These are phyloP conservation scores for Xestia sexstrigata DNA, from an alignment of 2,888 invertebrate species.

Conservation along the genomic window DNA sequence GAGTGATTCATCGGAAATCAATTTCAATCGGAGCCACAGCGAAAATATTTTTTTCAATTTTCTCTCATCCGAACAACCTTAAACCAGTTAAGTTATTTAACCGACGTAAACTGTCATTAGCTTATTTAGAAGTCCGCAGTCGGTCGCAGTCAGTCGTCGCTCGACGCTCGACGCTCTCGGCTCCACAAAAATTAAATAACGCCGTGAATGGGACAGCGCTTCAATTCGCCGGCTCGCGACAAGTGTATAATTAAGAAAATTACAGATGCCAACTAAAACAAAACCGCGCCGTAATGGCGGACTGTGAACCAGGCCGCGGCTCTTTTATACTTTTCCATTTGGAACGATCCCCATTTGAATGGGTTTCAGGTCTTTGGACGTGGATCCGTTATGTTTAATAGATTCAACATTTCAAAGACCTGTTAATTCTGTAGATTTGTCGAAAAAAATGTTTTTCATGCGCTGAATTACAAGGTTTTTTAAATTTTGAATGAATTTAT, in stretches of 20 bases:
- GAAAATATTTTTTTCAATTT: slow-evolving; percentile 46
- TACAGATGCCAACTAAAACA: slow-evolving; percentile 76
- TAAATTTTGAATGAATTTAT: slow-evolving; percentile 47
- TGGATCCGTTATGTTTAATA: slow-evolving; percentile 58
- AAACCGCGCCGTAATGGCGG: slow-evolving; percentile 67
- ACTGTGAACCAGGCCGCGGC: slow-evolving; percentile 61
- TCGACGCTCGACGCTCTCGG: neutral
- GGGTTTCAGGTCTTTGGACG: slow-evolving; percentile 50
- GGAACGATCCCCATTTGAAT: slow-evolving; percentile 58
- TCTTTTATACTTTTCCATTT: slow-evolving; percentile 64
- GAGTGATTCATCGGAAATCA: slow-evolving; percentile 37
- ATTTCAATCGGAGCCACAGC: slow-evolving; percentile 27
- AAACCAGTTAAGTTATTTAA: slow-evolving; percentile 52
- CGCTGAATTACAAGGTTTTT: slow-evolving; percentile 38
- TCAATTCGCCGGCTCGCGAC: slow-evolving; percentile 60
- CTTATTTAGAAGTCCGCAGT: slow-evolving; percentile 56
- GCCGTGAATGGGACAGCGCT: slow-evolving; percentile 61
- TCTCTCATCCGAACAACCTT: slow-evolving; percentile 14
- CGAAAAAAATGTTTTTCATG: slow-evolving; percentile 40
- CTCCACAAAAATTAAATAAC: slow-evolving; percentile 63
- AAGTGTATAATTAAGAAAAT: slow-evolving; percentile 81
- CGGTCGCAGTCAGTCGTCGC: slow-evolving; percentile 3
- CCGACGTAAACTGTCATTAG: slow-evolving; percentile 55
- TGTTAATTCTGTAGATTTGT: slow-evolving; percentile 52
- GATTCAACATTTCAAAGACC: slow-evolving; percentile 49